Base-by-base conservation (phyloP, 2,888 invertebrate genomes). In the Lypha dubia region DNA sequence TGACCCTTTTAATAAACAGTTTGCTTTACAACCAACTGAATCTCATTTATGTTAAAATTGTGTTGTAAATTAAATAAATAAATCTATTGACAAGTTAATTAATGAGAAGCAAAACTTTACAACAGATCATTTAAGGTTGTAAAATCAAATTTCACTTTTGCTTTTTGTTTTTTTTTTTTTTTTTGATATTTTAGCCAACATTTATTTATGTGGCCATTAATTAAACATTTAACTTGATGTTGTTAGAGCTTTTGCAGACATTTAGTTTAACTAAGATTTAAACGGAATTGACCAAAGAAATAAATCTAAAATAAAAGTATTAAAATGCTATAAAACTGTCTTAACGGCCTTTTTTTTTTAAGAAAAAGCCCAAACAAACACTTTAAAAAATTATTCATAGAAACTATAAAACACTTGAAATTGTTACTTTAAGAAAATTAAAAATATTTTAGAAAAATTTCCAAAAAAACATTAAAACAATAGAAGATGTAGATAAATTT, bases 131-230 rank as follows among this genome's bases (percentile, higher is more conserved):
- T 49, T 13, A 20, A 17, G 20, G 20, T 15, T 60, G 60, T 56
- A 28, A 70, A 65, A 53, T 24, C 2, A 68, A 73, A 67, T 67
- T 75, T 74, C 68, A 81, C 67, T 75, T 68, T 81, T 63, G 20
- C 60, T 44, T 67, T 46, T 13, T 22, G 1, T 8, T 38, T n/a
- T n/a, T n/a, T 81, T 63, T 24, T 67, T 44, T 67, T 46, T 13
- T 22, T 6, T 8, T 38, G 3, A 13, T 49, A 46, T 49, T 58
- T 80, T 74, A 15, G 20, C 4, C 70, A 77, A n/a, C 7, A 20
- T 20, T 35, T 9, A 11, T 7, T 15, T 67, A 58, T 67, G 56
- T 13, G 24, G 35, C 41, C 67, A 74, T 80, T 49, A 60, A 74
- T 58, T 65, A 28, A 2, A 28, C 28, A 7, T 46, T 32, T 11